Base-by-base conservation (phyloP, 2,797 vertebrate genomes). In the Emys orbicularis region DNA sequence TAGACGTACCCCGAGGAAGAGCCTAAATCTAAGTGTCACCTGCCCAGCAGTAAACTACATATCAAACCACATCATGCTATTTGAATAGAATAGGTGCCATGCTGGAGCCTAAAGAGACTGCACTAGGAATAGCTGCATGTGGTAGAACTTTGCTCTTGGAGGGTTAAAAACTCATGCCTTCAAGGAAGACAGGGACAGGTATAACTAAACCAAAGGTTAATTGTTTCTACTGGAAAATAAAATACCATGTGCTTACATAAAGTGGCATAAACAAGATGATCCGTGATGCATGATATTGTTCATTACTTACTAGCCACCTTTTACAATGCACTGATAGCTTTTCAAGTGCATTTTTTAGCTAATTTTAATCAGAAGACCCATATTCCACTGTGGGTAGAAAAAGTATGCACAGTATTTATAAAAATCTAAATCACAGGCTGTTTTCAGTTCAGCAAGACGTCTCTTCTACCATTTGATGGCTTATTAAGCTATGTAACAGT, bases 121-220 rank as follows among this genome's bases (percentile, higher is more conserved):
- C 41, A 77, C 2, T 0, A 0, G 1, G 31, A 0, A 0, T 13
- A 34, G 52, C 1, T 0, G 4, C 0, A 0, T 9, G 37, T 44
- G 65, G 59, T 68, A 49, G 84, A 86, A 0, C 72, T 37, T 49
- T 29, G 1, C 25, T 49, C 76, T 25, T 23, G 34, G 3, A 91
- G 57, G 47, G 6, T 59, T 19, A 7, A 31, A n/a, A 49, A 11
- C 47, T 34, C 68, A 29, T 41, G 13, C 6, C 2, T 53, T 41
- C 31, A 59, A 52, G 25, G 9, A 3, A 49, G 21, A 37, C 11
- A 76, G 44, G 23, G 0, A 1, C 34, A 6, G 47, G 47, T 68
- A 59, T 3, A 44, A 81, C 56, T 37, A 47, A 84, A 59, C 72
- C 2, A 34, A 12, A 1, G 0, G 54, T 77, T 31, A 88, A 50